Conservation (phyloP, 30 jellyfish, hydroid and myxozoan species). For the Phacellophora camtschatica region DNA sequence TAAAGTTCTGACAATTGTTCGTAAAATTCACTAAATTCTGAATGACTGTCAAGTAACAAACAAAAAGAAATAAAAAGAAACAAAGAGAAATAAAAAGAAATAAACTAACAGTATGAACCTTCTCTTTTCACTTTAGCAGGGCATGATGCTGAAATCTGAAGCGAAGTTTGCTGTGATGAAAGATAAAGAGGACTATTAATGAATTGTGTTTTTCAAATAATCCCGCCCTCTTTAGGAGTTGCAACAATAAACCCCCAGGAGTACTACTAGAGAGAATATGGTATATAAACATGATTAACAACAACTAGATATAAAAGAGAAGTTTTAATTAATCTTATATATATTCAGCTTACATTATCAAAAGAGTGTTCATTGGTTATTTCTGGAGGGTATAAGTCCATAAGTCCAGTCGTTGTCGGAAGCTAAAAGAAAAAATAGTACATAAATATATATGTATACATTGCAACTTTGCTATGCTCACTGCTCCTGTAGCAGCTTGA, state of each 20-base stretch:
- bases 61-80: neutral
- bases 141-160: slow-evolving; percentile 78
- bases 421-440: slow-evolving; percentile 1
- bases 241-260: neutral
- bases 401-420: slow-evolving; percentile 60
- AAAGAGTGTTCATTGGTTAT: slow-evolving; percentile 29
- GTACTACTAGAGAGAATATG: too few relatives aligned
- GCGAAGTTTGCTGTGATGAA: neutral
- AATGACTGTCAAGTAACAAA: neutral
- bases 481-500: too few relatives aligned
- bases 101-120: neutral
- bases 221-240: neutral
- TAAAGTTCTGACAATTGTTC: too few relatives aligned
- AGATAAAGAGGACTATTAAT: neutral
- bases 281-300: neutral
- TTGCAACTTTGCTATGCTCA: too few relatives aligned
- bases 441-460: too few relatives aligned
- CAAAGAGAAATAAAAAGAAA: neutral
- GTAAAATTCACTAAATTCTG: too few relatives aligned
- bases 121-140: slow-evolving; percentile 87
- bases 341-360: neutral
- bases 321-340: neutral
- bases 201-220: too few relatives aligned
- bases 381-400: slow-evolving; percentile 65
- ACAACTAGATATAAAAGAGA: neutral